Evolutionary conservation across 2,888 invertebrate genomes (phyloP).

Genomic region (Nephrotoma guestfalica): DNA sequence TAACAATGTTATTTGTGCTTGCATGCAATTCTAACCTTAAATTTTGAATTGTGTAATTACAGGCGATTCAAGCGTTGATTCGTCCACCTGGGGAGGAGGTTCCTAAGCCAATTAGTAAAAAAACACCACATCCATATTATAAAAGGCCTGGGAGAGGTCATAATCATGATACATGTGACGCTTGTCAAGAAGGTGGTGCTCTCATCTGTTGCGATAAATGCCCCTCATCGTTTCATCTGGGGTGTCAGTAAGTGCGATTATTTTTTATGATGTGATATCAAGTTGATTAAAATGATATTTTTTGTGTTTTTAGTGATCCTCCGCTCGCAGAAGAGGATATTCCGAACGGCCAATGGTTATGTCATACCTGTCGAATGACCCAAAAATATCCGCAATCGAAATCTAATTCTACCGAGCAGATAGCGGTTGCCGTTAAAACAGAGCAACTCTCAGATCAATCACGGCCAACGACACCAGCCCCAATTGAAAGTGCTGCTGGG

Average conservation of each 20-base stretch:
- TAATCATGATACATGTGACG: conserved; percentile 87
- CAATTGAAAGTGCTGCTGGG: conserved; percentile 16
- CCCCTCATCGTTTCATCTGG: conserved; percentile 88
- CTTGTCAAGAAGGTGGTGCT: conserved; percentile 89
- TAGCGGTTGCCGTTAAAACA: conserved; percentile 20
- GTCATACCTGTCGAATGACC: conserved; percentile 57
- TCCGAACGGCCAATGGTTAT: conserved; percentile 83
- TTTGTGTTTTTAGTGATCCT: conserved; percentile 57
- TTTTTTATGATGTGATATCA: conserved; percentile 26
- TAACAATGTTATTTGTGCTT: conserved; percentile 2
- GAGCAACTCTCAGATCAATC: conserved; percentile 28
- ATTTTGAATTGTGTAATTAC: conserved; percentile 11
- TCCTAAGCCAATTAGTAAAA: conserved; percentile 28
- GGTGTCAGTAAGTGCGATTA: conserved; percentile 68
- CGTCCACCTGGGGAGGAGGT: conserved; percentile 71
- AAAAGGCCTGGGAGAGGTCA: conserved; percentile 77
- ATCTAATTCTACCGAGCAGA: conserved; percentile 34
- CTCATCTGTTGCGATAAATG: conserved; percentile 92
- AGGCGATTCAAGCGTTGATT: conserved; percentile 81
- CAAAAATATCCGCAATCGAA: conserved; percentile 27
- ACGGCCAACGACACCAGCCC: conserved; percentile 26
- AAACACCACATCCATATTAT: conserved; percentile 64
- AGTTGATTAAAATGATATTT: not conserved
- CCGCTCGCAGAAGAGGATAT: conserved; percentile 81
- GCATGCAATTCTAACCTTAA: conserved; percentile 15